Base-by-base conservation (phyloP, 2,113 vertebrate genomes). In the Sakesphorus luctuosus region DNA sequence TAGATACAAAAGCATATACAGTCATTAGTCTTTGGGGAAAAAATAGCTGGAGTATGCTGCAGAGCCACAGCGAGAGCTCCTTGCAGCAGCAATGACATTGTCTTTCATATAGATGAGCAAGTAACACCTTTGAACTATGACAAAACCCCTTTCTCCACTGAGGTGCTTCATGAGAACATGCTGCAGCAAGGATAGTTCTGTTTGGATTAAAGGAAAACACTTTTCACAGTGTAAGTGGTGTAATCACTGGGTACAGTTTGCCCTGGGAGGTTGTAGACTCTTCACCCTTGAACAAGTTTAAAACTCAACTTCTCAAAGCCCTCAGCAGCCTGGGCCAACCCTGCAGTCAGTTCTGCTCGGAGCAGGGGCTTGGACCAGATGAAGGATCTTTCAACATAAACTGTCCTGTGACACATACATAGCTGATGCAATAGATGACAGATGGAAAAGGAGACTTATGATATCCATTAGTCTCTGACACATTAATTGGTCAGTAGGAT, bases 71-170 rank as follows among this genome's bases (percentile, higher is more conserved):
- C 2, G 7, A 75, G 61, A 73, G 10, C 14, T 69, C 59, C 55
- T 62, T 56, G 56, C 40, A 58, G 59, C 36, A 89, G 31, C 0
- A 1, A 52, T 29, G 77, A 38, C 40, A 38, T 2, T 59, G 33
- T 19, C 71, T 43, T 85, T 63, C 29, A 11, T 11, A 29, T 9
- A 28, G 13, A 18, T 6, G 50, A 75, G 7, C 11, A 68, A 47
- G 16, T 38, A 82, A 47, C 3, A 0, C 6, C 31, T 85, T 68
- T 61, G 17, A 88, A 43, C 20, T 29, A 13, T 13, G 35, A 55
- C 1, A 2, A 55, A 91, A 7, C 0, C 2, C 10, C 7, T 36
- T 78, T 79, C 4, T 43, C 4, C 15, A 85, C 59, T 35, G 21
- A 58, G 59, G 10, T 7, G 2, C 23, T 84, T 87, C 47, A 49